phyloP scores from a whole-genome alignment of 2,113 vertebrate genomes.

The Melanocharis versteri region DNA sequence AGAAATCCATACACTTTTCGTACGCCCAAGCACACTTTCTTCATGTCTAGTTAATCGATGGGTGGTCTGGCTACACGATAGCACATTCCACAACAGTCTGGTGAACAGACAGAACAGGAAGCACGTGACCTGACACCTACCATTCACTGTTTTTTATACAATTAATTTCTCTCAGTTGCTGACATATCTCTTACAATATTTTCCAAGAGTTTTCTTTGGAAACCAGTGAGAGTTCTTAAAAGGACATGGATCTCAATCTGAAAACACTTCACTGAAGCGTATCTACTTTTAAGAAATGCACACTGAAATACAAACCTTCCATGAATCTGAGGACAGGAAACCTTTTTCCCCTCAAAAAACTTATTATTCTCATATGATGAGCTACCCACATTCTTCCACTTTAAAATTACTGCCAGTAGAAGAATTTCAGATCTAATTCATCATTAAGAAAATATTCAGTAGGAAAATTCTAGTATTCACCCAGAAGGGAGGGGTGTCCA shows the following conservation, averaged over 20 bases:
- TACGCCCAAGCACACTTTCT: neutral
- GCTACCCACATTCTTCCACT: neutral
- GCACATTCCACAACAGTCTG: neutral
- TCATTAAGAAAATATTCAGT: neutral
- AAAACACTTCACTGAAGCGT: neutral
- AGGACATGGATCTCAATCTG: neutral
- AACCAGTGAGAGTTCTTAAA: neutral
- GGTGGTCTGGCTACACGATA: neutral
- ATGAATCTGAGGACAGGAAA: neutral
- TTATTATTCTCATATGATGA: neutral
- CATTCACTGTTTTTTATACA: neutral
- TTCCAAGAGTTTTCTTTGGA: neutral
- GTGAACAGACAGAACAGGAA: neutral
- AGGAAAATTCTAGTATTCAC: neutral
- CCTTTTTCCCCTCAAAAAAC: fast-evolving
- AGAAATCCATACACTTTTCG: neutral
- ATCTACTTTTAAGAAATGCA: neutral
- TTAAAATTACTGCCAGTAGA: neutral
- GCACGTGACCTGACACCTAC: neutral
- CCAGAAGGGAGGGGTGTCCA: neutral
- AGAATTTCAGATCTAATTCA: neutral
- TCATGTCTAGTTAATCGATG: neutral
- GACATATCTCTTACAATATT: neutral
- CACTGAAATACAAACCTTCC: neutral
- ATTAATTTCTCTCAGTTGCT: neutral